Base-by-base conservation (phyloP, 2,113 vertebrate species). In the Sinocyclocheilus grahami region DNA sequence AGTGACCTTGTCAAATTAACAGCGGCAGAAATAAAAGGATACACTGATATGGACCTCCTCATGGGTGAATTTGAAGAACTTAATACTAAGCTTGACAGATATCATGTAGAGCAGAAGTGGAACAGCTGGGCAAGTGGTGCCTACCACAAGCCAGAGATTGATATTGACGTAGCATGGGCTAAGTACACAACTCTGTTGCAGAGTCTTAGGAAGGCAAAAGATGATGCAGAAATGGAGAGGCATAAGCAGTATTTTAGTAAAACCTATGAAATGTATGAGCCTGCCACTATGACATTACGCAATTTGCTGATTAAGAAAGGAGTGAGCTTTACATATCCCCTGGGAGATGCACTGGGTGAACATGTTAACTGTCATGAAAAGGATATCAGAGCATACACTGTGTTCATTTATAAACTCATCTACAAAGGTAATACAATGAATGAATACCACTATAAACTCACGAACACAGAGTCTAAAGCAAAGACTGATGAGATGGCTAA, bases 1-100 rank as follows among this genome's bases (percentile, higher is more conserved):
- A 14, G 4, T 2, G 0, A 1, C 3, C 0, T 4, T 27, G 4
- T 13, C 3, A 3, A 20, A 11, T 4, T 24, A 2, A 0, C 3
- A 63, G 62, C 1, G 1, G 13, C n/a, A 12, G 1, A 5, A 63
- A 1, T 11, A 5, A 18, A 14, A 2, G 16, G 12, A 69, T 18
- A 37, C 51, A 53, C 0, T 1, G 13, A 20, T 2, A 30, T 37
- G 30, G 0, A 71, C 10, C 14, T 9, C 5, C 9, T 71, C 5
- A 2, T 71, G 13, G 1, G 8, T 20, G 67, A 71, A 71, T 71
- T 71, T 8, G 30, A 16, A 13, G 3, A 37, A 18, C 14, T 71
- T 8, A 71, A 37, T 37, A 8, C 1, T 16, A 71, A 71, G 30
- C 27, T 71, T 37, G 67, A 71, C 30, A 5, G 20, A 1, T 71